A percentile compares a stretch with the other conserved stretches of the same genome.
phyloP scores from a whole-genome alignment of 1,140 invertebrate genomes.

The Panagrolaimus sp. region DNA sequence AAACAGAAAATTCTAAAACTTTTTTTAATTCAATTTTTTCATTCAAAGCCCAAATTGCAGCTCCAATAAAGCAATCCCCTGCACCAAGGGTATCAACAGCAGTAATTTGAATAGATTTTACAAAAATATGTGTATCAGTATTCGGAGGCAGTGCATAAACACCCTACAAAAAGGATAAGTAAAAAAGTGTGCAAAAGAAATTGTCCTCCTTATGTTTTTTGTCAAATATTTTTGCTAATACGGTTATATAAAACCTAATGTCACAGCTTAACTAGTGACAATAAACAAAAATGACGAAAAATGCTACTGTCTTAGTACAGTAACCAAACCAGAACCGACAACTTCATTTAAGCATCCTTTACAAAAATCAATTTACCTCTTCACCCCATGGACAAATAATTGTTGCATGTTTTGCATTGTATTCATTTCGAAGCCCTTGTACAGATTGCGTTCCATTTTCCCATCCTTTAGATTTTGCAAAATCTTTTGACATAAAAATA shows the following conservation, averaged over 20 bases:
- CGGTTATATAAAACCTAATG: no score
- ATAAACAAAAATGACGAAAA: no score
- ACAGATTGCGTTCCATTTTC: not conserved
- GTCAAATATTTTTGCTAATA: no score
- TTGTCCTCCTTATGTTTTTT: no score
- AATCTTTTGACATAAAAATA: conserved; percentile 40
- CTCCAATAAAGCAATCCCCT: conserved; percentile 4
- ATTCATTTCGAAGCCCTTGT: not conserved
- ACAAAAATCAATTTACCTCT: conserved; percentile 14
- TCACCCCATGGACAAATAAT: conserved; percentile 39
- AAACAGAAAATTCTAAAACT: not conserved
- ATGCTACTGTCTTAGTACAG: no score
- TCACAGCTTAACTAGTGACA: no score
- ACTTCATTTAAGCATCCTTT: not conserved
- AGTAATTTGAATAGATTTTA: not conserved
- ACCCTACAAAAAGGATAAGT: not conserved
- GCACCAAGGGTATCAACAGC: conserved; percentile 1
- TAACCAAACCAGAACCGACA: no score
- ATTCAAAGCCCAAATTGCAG: not conserved
- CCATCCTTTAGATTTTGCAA: conserved; percentile 27
- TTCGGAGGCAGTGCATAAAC: not conserved
- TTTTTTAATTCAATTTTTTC: not conserved
- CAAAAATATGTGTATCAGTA: not conserved
- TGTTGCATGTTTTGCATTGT: conserved; percentile 14
- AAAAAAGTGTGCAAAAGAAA: no score